These are phyloP conservation scores for Xylocopa sonorina DNA, from an alignment of 1,140 invertebrate species.

Conservation along the genomic window DNA sequence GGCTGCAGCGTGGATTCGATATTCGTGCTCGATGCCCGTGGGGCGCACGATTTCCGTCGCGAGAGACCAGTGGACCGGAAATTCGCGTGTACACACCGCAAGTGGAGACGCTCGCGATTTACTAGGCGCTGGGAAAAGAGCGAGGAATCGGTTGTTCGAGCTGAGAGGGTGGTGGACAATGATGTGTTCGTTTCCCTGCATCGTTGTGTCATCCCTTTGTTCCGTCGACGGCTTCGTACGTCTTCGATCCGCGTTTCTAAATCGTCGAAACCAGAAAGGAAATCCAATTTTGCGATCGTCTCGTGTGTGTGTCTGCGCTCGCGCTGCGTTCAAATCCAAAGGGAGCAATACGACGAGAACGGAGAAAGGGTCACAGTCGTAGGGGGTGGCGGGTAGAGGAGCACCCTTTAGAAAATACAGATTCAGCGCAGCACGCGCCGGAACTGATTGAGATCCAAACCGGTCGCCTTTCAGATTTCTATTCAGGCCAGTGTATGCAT, in stretches of 20 bases:
- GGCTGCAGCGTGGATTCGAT: not conserved
- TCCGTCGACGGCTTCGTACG: not conserved
- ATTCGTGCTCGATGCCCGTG: slow-evolving; percentile 50
- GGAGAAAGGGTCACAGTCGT: not conserved
- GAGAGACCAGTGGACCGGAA: slow-evolving; percentile 34
- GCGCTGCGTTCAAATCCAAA: slow-evolving; percentile 18
- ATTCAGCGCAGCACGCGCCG: slow-evolving; percentile 1
- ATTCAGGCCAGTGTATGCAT: slow-evolving; percentile 32
- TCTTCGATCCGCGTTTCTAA: slow-evolving; percentile 10
- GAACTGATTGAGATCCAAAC: slow-evolving; percentile 18
- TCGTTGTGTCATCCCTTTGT: not conserved
- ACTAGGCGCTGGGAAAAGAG: not conserved
- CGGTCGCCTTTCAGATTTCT: slow-evolving; percentile 46
- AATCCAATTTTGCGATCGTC: slow-evolving; percentile 64
- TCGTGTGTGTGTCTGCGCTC: too few relatives aligned
- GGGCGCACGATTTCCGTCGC: not conserved
- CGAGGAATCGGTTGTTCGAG: not conserved
- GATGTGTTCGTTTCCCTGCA: not conserved
- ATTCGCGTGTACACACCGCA: slow-evolving; percentile 28
- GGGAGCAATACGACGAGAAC: not conserved
- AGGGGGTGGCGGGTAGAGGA: too few relatives aligned
- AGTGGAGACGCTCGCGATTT: slow-evolving; percentile 2
- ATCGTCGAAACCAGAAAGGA: slow-evolving; percentile 35
- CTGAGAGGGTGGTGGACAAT: too few relatives aligned
- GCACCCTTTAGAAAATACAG: slow-evolving; percentile 18